Evolutionary conservation across 2,113 vertebrate genomes (phyloP).

Genomic region (Microcebus murinus): DNA sequence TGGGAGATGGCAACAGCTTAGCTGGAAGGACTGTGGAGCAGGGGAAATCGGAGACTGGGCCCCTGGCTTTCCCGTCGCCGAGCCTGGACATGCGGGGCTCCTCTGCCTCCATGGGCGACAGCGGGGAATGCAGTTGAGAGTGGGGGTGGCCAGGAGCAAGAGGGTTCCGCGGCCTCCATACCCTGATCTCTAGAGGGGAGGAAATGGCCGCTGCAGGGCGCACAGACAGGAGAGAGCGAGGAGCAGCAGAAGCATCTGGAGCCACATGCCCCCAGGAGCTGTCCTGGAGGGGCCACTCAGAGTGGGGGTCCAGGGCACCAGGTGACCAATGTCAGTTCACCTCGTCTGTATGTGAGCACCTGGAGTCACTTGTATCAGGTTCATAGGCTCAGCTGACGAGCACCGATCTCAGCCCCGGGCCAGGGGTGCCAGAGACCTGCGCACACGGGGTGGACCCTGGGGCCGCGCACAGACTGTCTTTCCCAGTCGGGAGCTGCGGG

Average conservation of each 20-base stretch:
- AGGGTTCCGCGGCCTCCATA: not conserved
- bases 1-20: not conserved
- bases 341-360: not conserved
- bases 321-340: not conserved
- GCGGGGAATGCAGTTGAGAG: not conserved
- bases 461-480: not conserved
- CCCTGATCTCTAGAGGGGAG: not conserved
- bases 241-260: not conserved
- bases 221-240: not conserved
- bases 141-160: not conserved
- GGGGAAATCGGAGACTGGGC: fast-evolving
- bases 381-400: not conserved
- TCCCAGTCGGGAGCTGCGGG: fast-evolving
- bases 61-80: not conserved
- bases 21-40: not conserved
- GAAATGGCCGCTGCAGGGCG: not conserved
- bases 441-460: not conserved
- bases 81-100: not conserved
- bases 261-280: fast-evolving
- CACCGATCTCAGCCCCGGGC: not conserved
- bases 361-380: not conserved
- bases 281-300: fast-evolving
- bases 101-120: not conserved
- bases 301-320: not conserved
- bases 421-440: not conserved